Conservation (phyloP, 2,797 vertebrate species). For the Pseudopleuronectes americanus region DNA sequence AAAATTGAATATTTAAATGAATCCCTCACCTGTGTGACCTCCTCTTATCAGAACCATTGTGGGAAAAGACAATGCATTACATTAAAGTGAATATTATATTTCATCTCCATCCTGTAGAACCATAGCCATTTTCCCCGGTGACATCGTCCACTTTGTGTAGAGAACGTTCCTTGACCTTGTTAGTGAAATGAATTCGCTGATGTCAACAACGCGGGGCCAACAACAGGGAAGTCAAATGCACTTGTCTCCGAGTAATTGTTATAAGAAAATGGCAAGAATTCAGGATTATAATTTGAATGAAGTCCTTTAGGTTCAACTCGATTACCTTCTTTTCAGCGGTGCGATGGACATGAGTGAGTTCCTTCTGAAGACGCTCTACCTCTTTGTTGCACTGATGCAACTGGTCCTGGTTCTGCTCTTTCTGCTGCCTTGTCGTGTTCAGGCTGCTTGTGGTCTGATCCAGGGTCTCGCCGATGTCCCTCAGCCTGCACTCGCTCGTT, state of each 20-base stretch:
- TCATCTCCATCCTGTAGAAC: constrained; percentile 56
- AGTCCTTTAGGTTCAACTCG: constrained; percentile 40
- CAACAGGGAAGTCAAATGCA: constrained; percentile 16
- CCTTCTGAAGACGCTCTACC: constrained; percentile 48
- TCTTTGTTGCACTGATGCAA: constrained; percentile 36
- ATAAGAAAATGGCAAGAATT: constrained; percentile 9
- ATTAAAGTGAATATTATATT: constrained; percentile 76
- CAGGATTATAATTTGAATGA: constrained; percentile 15
- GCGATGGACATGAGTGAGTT: constrained; percentile 15
- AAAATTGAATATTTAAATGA: constrained; percentile 77
- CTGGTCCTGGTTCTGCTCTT: constrained; percentile 57
- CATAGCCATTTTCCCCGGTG: constrained; percentile 20
- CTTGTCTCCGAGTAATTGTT: constrained; percentile 4
- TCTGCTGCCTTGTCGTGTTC: constrained; percentile 37
- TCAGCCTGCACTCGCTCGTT: constrained; percentile 30
- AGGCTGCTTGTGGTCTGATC: constrained; percentile 42
- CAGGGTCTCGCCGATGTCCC: constrained; percentile 36
- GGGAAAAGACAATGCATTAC: constrained; percentile 71
- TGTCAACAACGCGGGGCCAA: constrained; percentile 39
- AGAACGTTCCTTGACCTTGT: constrained; percentile 45
- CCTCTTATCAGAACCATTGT: constrained; percentile 75
- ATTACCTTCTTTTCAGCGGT: constrained; percentile 64
- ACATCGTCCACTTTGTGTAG: constrained; percentile 25
- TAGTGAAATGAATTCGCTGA: constrained; percentile 2
- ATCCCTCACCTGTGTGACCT: constrained; percentile 70